Evolutionary conservation across 2,797 vertebrate genomes (phyloP), one percentile per base, ranked within the genome.

Genomic region (Melopsittacus undulatus): DNA sequence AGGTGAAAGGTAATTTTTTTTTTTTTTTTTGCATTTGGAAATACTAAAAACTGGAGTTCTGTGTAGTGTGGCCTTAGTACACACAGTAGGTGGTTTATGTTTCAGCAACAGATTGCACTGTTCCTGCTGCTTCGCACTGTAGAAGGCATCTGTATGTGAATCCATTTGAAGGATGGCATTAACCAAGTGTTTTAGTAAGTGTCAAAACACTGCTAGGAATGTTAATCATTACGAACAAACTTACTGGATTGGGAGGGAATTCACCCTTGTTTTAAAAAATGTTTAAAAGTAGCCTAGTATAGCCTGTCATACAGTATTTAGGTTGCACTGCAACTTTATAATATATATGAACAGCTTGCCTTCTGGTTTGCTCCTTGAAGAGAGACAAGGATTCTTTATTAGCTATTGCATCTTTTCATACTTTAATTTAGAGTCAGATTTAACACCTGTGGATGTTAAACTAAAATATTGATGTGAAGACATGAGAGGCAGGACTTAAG

Each of bases 351-450:
- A 62, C 27, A 66, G 11, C 15, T 90, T 78, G 42, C 24, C 46
- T 87, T 84, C 64, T 67, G 68, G 6, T 85, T 90, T 90, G 91
- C 34, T 57, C 27, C 51, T 70, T 40, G 48, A 69, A 86, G 72
- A n/a, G 32, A 70, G 32, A 75, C 2, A 3, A 86, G 45, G 24
- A 61, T 52, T 87, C 57, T n/a, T 54, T 84, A 45, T 29, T 75
- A 76, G 36, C 46, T 61, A 38, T 49, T 92, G 24, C 27, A 45
- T 66, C 67, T 68, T 76, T 69, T 63, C 13, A 8, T 64, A n/a
- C n/a, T 18, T 77, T 38, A 87, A 42, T 34, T 87, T 1, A 4
- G 40, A 26, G 30, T 7, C 29, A 61, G 29, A 30, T 74, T 54
- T 52, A 86, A 61, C 18, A 36, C 24, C 17, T 24, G 7, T 27